Conservation (phyloP, 2,113 vertebrate species). For the Uria lomvia region DNA sequence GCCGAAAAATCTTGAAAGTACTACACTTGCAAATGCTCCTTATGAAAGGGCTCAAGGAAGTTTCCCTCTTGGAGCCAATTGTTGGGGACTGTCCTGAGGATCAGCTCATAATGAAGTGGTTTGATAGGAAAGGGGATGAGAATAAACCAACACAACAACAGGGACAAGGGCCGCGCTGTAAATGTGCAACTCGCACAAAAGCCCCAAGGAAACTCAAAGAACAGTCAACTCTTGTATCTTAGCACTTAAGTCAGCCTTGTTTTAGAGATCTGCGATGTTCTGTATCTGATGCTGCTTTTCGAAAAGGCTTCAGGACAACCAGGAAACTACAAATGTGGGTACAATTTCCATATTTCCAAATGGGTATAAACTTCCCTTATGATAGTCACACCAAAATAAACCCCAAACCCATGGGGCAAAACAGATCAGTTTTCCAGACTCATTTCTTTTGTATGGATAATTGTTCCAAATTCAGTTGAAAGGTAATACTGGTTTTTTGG, state of each 20-base stretch:
- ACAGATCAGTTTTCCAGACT: background rate
- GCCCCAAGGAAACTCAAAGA: background rate
- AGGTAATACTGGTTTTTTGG: background rate
- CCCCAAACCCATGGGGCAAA: background rate
- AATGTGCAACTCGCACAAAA: background rate
- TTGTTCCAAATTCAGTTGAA: background rate
- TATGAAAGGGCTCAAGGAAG: background rate
- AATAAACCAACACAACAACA: background rate
- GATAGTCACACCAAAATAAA: background rate
- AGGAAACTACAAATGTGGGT: background rate
- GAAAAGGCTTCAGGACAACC: background rate
- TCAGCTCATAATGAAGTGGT: background rate
- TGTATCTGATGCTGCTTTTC: background rate
- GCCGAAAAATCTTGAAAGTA: background rate
- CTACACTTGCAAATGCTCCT: background rate
- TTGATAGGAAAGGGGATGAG: background rate
- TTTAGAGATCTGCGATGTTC: background rate
- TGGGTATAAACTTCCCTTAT: background rate
- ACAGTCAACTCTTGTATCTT: background rate
- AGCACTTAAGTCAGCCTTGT: background rate
- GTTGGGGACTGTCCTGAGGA: background rate
- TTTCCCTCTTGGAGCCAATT: background rate
- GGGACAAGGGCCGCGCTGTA: too few relatives aligned
- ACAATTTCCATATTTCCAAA: background rate
- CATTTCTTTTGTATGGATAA: background rate